Base-by-base conservation (phyloP, 2,113 vertebrate genomes). In the Triplophysa dalaica region DNA sequence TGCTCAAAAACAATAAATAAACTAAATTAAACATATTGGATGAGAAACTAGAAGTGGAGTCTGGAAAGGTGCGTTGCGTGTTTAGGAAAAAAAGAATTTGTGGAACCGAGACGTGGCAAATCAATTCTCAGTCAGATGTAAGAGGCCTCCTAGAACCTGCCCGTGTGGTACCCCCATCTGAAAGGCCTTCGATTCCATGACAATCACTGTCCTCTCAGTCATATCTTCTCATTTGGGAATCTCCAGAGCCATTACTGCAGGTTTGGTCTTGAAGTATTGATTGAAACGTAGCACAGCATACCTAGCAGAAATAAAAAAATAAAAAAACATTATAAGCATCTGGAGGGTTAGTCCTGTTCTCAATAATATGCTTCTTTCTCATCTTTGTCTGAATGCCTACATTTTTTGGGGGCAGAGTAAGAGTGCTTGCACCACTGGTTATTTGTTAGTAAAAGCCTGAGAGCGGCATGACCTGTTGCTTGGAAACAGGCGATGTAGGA, bases 231-330 rank as follows among this genome's bases (percentile, higher is more conserved):
- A 98, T 82, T 96, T 94, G 65, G 95, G 93, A 86, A 92, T 86
- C 90, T 95, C 93, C 83, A 98, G 91, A 80, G 95, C 93, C 76
- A 92, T 91, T 87, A 95, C 93, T n/a, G 89, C 87, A 10, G 95
- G 95, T 90, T 99, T 99, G 92, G 94, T 96, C 91, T 94, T 94
- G 88, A 98, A 99, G 93, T 99, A 99, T 83, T 96, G 95, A 87
- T 95, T 94, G 90, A 98, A 97, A 83, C 97, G 95, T 79, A 98
- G 90, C 87, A 95, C 95, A 2, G 97, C 96, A 45, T 98, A 99
- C 89, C 97, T 99, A 91, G 1, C 9, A 48, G 24, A 58, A 58
- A 58, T 19, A 58, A 8, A 2, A 21, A n/a, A 58, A 58, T 33
- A 0, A 5, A 38, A 38, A 38, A 7, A 38, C 33, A 7, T 38